Evolutionary conservation across 2,113 vertebrate species (phyloP).

Genomic region (Oncorhynchus gorbuscha): DNA sequence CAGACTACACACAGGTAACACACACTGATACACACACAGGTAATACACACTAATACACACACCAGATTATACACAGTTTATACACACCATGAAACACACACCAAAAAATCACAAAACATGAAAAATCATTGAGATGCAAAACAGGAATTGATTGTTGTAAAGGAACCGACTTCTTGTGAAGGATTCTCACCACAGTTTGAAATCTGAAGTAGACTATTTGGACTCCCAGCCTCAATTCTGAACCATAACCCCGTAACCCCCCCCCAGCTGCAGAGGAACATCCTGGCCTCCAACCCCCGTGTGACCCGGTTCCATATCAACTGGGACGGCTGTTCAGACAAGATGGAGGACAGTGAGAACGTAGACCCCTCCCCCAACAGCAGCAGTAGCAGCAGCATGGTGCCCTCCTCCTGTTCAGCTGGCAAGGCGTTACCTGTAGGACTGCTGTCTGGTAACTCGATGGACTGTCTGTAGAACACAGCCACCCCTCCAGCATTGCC

Average conservation of each 20-base stretch:
- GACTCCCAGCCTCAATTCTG: too few species aligned
- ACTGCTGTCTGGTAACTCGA: slow-evolving; percentile 86
- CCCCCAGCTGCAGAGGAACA: slow-evolving; percentile 86
- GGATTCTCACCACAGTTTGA: too few species aligned
- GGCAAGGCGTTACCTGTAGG: slow-evolving; percentile 78
- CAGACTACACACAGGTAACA: too few species aligned
- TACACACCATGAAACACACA: too few species aligned
- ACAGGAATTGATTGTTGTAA: too few species aligned
- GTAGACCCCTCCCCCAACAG: slow-evolving; percentile 78
- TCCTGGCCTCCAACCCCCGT: slow-evolving; percentile 87
- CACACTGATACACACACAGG: too few species aligned
- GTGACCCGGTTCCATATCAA: slow-evolving; percentile 94
- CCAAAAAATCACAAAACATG: too few species aligned
- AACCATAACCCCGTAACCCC: not conserved
- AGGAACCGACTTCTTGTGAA: too few species aligned
- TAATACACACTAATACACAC: too few species aligned
- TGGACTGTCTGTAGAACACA: slow-evolving; percentile 82
- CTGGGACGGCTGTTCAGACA: slow-evolving; percentile 83
- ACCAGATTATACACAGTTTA: too few species aligned
- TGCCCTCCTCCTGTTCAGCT: slow-evolving; percentile 78
- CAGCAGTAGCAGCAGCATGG: slow-evolving; percentile 59
- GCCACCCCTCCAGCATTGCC: slow-evolving; percentile 26
- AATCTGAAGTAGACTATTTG: too few species aligned
- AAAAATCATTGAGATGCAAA: too few species aligned
- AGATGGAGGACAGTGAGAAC: slow-evolving; percentile 84